Evolutionary conservation across 2,888 invertebrate genomes (phyloP), one percentile per base, ranked within the genome.

Genomic region (Mesorhabditis belari): DNA sequence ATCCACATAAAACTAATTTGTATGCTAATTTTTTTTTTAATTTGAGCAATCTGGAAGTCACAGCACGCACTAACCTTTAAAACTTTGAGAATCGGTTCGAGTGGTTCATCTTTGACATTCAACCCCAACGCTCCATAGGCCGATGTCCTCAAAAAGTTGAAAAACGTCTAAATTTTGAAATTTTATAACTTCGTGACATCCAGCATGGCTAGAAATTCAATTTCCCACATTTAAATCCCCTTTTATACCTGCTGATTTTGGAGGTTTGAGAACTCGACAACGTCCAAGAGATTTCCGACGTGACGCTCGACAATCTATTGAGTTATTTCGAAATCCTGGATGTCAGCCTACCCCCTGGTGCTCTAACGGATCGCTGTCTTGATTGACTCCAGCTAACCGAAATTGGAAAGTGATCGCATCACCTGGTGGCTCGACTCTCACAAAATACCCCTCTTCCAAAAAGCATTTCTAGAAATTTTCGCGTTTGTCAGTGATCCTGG

Each of bases 281-380:
- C 64, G 35, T 64, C 60, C 28, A 59, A 55, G 9, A 73, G 60
- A 50, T 66, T 58, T 5, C 59, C 58, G 21, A 73, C 63, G 49
- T 73, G 73, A 5, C 70, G 59, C 54, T 73, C 73, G 9, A 71
- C 70, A 23, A 73, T 64, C 68, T 73, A 35, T 25, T 19, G 4
- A 24, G 19, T 2, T 54, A 5, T 17, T 35, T 3, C 49, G 23
- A 28, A 5, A 49, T n/a, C 2, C 21, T 17, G 21, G 24, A 9
- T 3, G 4, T 19, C 3, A 24, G 25, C 21, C 55, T 3, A 70
- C 70, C 58, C 61, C 66, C 60, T 74, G 75, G 59, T 74, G 72
- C 51, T 65, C 52, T 6, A 58, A 53, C 0, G 70, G 69, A 21
- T 69, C 68, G 56, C 72, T 72, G 17, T 67, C 61, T 35, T 63